Conservation (phyloP, 2,797 vertebrate species). For the Ammospiza maritima region DNA sequence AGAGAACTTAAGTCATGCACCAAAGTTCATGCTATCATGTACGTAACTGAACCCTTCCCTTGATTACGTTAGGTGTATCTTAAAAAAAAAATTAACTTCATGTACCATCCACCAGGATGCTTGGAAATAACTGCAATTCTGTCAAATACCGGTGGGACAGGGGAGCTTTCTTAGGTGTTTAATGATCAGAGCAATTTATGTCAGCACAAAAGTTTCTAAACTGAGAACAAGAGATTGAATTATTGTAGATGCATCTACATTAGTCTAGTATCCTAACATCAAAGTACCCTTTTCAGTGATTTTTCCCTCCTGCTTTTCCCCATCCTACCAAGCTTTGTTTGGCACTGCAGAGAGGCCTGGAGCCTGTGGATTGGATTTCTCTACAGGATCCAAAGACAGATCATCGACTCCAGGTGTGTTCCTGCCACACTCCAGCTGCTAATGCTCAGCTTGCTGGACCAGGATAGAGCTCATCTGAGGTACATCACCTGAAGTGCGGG, state of each 20-base stretch:
- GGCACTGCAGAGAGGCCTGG: not conserved
- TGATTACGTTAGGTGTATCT: not conserved
- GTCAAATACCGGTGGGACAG: not conserved
- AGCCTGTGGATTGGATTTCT: not conserved
- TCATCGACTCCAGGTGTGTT: not conserved
- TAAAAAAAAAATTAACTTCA: not conserved
- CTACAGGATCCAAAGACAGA: not conserved
- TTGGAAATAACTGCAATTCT: not conserved
- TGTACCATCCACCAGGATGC: not conserved
- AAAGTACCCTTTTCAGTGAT: not conserved
- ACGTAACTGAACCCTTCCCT: not conserved
- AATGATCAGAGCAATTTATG: not conserved
- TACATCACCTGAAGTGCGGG: not conserved
- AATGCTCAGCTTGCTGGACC: not conserved
- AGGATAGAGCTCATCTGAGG: not conserved
- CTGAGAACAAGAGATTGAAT: not conserved
- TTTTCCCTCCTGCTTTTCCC: not conserved
- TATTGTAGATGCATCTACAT: not conserved
- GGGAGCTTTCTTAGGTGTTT: not conserved
- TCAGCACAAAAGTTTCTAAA: not conserved
- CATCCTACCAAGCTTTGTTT: not conserved
- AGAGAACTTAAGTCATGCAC: not conserved
- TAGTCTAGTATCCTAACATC: not conserved
- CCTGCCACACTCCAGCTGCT: not conserved
- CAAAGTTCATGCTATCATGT: not conserved